phyloP scores from a whole-genome alignment of 2,888 invertebrate species.

The Apamea anceps region DNA sequence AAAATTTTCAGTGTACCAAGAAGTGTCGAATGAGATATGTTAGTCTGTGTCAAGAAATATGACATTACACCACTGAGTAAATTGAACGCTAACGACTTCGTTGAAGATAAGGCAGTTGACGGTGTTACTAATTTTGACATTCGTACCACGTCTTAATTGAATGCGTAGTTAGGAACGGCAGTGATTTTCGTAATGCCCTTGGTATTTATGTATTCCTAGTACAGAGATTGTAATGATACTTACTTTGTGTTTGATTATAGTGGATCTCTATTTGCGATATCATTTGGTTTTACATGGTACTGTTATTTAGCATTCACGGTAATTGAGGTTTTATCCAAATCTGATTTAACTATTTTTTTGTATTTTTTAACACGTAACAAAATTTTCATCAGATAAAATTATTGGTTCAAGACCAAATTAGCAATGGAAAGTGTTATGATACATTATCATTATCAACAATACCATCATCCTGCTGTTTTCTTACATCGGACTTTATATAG shows the following conservation, averaged over 20 bases:
- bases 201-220: slow-evolving; percentile 64
- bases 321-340: background rate
- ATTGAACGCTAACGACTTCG: slow-evolving; percentile 69
- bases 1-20: slow-evolving; percentile 31
- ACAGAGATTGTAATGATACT: slow-evolving; percentile 48
- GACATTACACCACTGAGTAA: slow-evolving; percentile 59
- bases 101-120: slow-evolving; percentile 70
- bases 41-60: slow-evolving; percentile 60
- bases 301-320: background rate
- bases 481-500: too few species aligned
- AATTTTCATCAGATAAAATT: background rate
- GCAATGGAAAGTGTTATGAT: background rate
- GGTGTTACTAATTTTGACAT: slow-evolving; percentile 73
- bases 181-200: slow-evolving; percentile 71
- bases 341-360: background rate
- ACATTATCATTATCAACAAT: background rate
- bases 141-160: slow-evolving; percentile 75
- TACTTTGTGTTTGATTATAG: slow-evolving; percentile 41
- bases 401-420: background rate
- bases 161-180: slow-evolving; percentile 69
- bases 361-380: background rate
- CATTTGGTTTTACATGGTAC: background rate
- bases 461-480: too few species aligned
- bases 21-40: background rate
- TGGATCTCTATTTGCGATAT: slow-evolving; percentile 19